Conservation (phyloP, 2,113 vertebrate species). For the Girardinichthys multiradiatus region DNA sequence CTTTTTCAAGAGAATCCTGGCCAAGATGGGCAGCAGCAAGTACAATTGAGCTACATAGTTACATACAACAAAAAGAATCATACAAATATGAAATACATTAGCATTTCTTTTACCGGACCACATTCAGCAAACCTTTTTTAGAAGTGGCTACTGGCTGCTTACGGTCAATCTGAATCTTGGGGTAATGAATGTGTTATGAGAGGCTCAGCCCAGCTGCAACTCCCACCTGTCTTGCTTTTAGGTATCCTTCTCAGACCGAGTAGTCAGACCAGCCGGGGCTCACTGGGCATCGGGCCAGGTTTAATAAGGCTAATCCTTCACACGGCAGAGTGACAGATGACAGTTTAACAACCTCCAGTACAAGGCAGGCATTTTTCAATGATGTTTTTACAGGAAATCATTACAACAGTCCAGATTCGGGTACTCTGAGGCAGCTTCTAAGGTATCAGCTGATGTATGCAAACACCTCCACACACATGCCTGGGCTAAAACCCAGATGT, state of each 20-base stretch:
- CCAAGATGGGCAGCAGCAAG: too few relatives aligned
- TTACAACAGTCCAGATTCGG: slow-evolving; percentile 31
- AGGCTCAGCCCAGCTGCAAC: slow-evolving; percentile 5
- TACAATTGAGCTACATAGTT: too few relatives aligned
- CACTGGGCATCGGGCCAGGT: background rate
- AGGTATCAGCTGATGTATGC: slow-evolving; percentile 10
- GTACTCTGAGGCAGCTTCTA: slow-evolving; percentile 13
- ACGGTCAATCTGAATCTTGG: slow-evolving; percentile 11
- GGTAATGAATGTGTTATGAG: too few relatives aligned
- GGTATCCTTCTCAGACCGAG: slow-evolving; percentile 15
- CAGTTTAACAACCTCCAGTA: slow-evolving; percentile 32
- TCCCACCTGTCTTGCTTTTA: slow-evolving; percentile 8
- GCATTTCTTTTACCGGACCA: slow-evolving; percentile 27
- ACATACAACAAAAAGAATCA: too few relatives aligned
- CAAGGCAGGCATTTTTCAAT: slow-evolving; percentile 28
- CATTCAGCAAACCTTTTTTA: slow-evolving; percentile 29
- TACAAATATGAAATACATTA: too few relatives aligned
- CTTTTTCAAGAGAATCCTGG: too few relatives aligned
- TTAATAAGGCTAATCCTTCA: slow-evolving; percentile 56
- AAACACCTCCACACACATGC: slow-evolving; percentile 3
- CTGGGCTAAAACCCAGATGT: slow-evolving; percentile 24
- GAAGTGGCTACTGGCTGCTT: slow-evolving; percentile 35
- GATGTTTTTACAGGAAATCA: slow-evolving; percentile 45
- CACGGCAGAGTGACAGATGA: slow-evolving; percentile 27
- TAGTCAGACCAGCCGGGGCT: background rate